These are phyloP conservation scores for Indri indri DNA, from an alignment of 2,113 vertebrate species.

Conservation along the genomic window DNA sequence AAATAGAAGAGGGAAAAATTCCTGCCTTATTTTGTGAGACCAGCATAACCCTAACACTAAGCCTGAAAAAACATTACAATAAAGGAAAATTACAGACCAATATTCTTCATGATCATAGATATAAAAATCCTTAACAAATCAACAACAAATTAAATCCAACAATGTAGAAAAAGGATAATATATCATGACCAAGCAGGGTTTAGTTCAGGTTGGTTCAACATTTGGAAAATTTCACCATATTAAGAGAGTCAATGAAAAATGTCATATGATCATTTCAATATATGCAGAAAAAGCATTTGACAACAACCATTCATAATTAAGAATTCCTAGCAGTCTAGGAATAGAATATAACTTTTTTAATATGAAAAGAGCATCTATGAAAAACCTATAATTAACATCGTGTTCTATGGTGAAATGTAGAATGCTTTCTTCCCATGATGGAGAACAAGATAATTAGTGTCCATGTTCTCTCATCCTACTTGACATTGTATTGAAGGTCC, in stretches of 20 bases:
- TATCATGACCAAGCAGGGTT: not conserved
- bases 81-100: not conserved
- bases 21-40: not conserved
- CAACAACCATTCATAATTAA: not conserved
- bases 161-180: not conserved
- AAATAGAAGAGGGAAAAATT: not conserved
- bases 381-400: not conserved
- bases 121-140: not conserved
- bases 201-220: not conserved
- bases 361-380: not conserved
- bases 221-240: not conserved
- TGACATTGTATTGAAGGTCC: not conserved
- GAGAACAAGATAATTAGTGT: not conserved
- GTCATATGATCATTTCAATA: not conserved
- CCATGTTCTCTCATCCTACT: not conserved
- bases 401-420: not conserved
- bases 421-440: not conserved
- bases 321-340: not conserved
- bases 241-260: conserved; percentile 2
- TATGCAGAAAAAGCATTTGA: not conserved
- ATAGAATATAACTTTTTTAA: not conserved
- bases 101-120: not conserved
- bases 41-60: not conserved
- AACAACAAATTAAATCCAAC: conserved; percentile 14
- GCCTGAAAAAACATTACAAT: not conserved